Evolutionary conservation across 2,888 invertebrate genomes (phyloP), one percentile per base, ranked within the genome.

Genomic region (Rhabditoides inermis): DNA sequence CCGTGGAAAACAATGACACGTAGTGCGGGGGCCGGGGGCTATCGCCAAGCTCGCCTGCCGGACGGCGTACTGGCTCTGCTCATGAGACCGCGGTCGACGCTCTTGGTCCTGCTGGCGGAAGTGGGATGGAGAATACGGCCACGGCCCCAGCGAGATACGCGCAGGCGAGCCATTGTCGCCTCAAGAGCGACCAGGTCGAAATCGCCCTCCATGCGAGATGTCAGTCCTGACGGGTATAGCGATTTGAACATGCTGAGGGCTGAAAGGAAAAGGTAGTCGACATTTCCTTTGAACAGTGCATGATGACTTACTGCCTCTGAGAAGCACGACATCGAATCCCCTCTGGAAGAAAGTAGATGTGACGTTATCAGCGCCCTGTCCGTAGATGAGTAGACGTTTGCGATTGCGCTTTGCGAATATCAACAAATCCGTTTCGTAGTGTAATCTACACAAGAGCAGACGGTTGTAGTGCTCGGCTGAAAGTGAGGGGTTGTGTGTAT

Each of bases 241-340:
- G n/a, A n/a, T n/a, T n/a, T n/a, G n/a, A n/a, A n/a, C n/a, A n/a
- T n/a, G n/a, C n/a, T n/a, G n/a, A n/a, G n/a, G n/a, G n/a, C n/a
- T n/a, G n/a, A n/a, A n/a, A n/a, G n/a, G n/a, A n/a, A n/a, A n/a
- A n/a, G n/a, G n/a, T n/a, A n/a, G n/a, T n/a, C n/a, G n/a, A n/a
- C n/a, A n/a, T n/a, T n/a, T 25, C 60, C 58, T 51, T 50, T 55
- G 50, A 58, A 63, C 3, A 37, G 47, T 15, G 52, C 45, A 22
- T 51, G 37, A 26, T 53, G 26, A 55, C 57, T 51, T 22, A 63
- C 65, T 61, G 57, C 65, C 65, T 49, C 42, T 56, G 36, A 65
- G 41, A 2, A 57, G 32, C 1, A 65, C 53, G 2, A 61, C 58
- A 15, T 61, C 60, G 45, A 54, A 61, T 18, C 63, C 63, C 23